These are phyloP conservation scores for Myotis daubentonii DNA, from an alignment of 2,797 vertebrate species.

Conservation along the genomic window DNA sequence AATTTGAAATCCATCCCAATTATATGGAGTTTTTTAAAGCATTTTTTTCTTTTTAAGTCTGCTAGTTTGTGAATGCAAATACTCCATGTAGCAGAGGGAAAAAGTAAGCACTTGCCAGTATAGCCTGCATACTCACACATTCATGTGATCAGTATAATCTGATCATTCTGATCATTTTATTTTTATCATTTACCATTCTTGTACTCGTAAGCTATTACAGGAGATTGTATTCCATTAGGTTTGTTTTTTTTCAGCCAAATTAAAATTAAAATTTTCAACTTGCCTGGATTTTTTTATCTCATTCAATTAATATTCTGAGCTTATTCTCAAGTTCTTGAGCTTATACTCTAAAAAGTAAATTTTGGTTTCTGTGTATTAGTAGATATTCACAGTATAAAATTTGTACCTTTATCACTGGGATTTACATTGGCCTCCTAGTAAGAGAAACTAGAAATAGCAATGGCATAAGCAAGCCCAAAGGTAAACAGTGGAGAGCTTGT, in stretches of 20 bases:
- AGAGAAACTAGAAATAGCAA: conserved; percentile 3
- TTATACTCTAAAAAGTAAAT: not conserved
- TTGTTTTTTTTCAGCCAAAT: not conserved
- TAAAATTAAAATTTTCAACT: not conserved
- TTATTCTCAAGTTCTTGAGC: not conserved
- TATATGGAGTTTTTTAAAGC: not conserved
- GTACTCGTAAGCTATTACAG: not conserved
- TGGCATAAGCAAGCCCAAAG: not conserved
- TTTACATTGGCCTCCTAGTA: conserved; percentile 2
- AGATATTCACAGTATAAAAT: not conserved
- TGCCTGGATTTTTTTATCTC: not conserved
- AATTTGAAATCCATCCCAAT: not conserved
- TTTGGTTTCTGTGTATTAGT: not conserved
- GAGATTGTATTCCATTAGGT: not conserved
- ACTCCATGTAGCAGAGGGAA: not conserved
- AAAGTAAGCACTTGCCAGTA: not conserved
- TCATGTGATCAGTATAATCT: not conserved
- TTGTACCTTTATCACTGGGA: not conserved
- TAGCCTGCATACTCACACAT: not conserved
- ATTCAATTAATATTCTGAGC: not conserved
- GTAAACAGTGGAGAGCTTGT: not conserved
- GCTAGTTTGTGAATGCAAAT: not conserved
- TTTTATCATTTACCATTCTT: not conserved
- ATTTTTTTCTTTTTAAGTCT: not conserved
- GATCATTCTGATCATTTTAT: conserved; percentile 11